phyloP scores from a whole-genome alignment of 2,888 invertebrate genomes.

The Aleiodes alternator region DNA sequence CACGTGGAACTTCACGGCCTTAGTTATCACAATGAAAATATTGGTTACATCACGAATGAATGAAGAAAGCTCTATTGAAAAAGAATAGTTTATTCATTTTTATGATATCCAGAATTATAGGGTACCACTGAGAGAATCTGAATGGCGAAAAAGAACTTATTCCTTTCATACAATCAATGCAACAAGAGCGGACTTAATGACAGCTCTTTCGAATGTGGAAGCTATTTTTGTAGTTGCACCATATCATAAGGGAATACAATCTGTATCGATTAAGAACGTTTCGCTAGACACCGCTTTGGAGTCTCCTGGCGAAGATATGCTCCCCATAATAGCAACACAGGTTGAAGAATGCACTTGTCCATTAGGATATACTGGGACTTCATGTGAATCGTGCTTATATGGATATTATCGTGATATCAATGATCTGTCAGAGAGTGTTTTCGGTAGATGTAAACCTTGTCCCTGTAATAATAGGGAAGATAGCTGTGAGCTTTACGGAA shows the following conservation, averaged over 20 bases:
- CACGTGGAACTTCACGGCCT: no score
- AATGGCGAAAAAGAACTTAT: conserved; percentile 80
- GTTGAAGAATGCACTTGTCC: conserved; percentile 94
- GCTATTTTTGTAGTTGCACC: conserved; percentile 90
- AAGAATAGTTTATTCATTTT: conserved; percentile 9
- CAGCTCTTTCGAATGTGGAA: conserved; percentile 88
- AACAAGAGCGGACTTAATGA: conserved; percentile 89
- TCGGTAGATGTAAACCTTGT: conserved; percentile 82
- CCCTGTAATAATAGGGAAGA: conserved; percentile 86
- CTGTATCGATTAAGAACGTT: conserved; percentile 87
- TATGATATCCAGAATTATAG: conserved; percentile 77
- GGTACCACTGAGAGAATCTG: conserved; percentile 81
- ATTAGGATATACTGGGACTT: conserved; percentile 79
- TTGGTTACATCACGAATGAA: no score
- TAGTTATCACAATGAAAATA: neutral
- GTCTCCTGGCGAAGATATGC: conserved; percentile 78
- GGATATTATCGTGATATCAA: conserved; percentile 84
- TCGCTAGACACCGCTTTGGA: conserved; percentile 89
- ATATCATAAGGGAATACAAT: conserved; percentile 79
- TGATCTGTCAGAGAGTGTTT: conserved; percentile 75
- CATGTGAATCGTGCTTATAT: conserved; percentile 66
- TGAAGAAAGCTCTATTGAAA: neutral
- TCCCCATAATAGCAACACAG: conserved; percentile 78
- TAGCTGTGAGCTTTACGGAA: conserved; percentile 79
- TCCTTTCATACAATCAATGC: conserved; percentile 78